Evolutionary conservation across 1,140 invertebrate species (phyloP), one percentile per base, ranked within the genome.

Genomic region (Saxidomus purpurata): DNA sequence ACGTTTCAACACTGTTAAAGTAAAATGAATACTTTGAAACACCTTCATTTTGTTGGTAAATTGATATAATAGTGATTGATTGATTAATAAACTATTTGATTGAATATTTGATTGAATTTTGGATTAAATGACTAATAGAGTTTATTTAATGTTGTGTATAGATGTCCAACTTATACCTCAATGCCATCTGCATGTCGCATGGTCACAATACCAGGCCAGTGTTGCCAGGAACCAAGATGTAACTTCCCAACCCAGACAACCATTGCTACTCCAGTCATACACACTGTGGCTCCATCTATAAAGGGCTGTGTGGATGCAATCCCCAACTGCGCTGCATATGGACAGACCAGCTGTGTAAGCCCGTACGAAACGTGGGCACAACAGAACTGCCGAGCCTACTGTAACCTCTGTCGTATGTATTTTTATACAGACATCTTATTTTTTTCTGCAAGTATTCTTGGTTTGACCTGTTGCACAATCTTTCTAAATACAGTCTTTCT

Each of bases 331-430:
- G 82, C 83, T 79, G 87, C 69, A 67, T 92, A 90, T 11, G 61
- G 89, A 19, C 22, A 81, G 25, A 69, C 47, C 9, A 76, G 91
- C 49, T 93, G 92, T 87, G 38, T 55, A 31, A 82, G 74, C 0
- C 81, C 79, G 17, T 94, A 91, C 76, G 76, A 79, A 1, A 55
- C 90, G n/a, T 94, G 93, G 93, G 92, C 93, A 17, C 85, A 85
- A 52, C 74, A 82, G 49, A 92, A 94, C 91, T 94, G 93, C 87
- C 90, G 90, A 61, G n/a, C 52, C 6, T 91, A 89, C 67, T 94
- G 93, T 89, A 89, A 90, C 28, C 89, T 91, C 63, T 94, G 93
- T 81, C 80, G 92, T 92, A 91, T 87, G 93, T 87, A 61, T 36
- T 86, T n/a, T n/a, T n/a, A n/a, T n/a, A n/a, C n/a, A n/a, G n/a